Conservation (phyloP, 2,797 vertebrate species). For the Linurgus olivaceus region DNA sequence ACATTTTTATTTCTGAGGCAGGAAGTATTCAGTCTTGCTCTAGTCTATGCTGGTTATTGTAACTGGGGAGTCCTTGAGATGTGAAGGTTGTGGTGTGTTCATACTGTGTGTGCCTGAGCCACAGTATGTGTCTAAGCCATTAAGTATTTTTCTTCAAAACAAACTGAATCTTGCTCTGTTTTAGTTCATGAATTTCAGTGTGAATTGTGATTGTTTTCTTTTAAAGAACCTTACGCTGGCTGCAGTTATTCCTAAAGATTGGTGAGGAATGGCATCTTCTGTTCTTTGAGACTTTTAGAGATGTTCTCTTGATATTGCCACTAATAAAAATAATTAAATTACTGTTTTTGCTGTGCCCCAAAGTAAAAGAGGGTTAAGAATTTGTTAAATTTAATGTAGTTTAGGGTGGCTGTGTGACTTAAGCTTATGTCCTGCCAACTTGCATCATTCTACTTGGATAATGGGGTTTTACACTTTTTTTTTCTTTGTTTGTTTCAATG, state of each 20-base stretch:
- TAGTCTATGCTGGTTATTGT: background rate
- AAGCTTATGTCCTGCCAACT: background rate
- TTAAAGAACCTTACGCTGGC: background rate
- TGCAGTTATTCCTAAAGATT: background rate
- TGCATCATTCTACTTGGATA: conserved; percentile 2
- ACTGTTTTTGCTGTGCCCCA: background rate
- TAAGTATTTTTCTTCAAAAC: background rate
- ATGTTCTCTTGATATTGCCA: background rate
- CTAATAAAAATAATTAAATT: background rate
- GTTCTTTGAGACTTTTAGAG: background rate
- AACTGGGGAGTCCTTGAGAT: background rate
- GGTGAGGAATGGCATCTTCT: background rate
- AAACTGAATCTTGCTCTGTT: background rate
- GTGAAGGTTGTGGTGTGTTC: background rate
- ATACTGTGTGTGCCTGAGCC: background rate
- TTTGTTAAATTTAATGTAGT: background rate
- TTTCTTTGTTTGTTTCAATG: background rate
- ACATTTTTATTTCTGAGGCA: background rate
- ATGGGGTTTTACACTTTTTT: background rate
- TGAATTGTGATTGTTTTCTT: background rate
- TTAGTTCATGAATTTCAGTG: background rate
- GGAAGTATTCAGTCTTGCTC: background rate
- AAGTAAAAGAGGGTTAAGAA: background rate
- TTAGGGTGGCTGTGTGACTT: background rate
- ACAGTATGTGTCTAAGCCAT: background rate